Evolutionary conservation across 2,888 invertebrate genomes (phyloP), one percentile per base, ranked within the genome.

Genomic region (Cryptophagus acutangulus): DNA sequence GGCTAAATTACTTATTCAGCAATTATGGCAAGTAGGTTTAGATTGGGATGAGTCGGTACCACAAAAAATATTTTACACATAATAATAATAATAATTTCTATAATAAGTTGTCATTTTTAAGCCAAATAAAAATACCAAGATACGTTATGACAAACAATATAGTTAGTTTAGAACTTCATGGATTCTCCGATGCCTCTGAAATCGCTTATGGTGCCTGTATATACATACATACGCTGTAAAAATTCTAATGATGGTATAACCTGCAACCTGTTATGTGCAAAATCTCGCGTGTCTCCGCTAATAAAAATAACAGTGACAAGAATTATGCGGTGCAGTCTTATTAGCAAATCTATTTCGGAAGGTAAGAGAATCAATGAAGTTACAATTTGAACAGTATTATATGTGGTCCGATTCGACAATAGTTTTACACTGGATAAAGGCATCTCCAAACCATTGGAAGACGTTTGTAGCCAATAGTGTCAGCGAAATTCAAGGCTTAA

Each of bases 391-490:
- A 15, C 8, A 13, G 16, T 2, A 5, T 8, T 37, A 29, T 40
- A n/a, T 15, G 5, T 40, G 17, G 14, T 36, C 10, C 4, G 36
- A 40, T 17, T 40, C 40, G 2, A 28, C n/a, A 6, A 36, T 40
- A 9, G 15, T 18, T 14, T 20, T 43, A 6, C 8, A 12, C 10
- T 43, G 43, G 39, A 36, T 43, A 3, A 28, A 17, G 1, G 26
- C 17, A 29, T 9, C 13, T 4, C 33, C 36, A 14, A 15, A 33
- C 2, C 20, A 16, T 8, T 39, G 30, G 36, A 35, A 43, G 28
- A 43, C 28, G 2, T 43, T 43, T 35, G 38, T 46, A 12, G 29
- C 38, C 2, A 39, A 46, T 26, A 31, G 46, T 1, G 46, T 43
- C 1, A 1, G 33, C 1, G 37, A 43, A 29, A 43, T 46, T 14